phyloP scores from a whole-genome alignment of 2,113 vertebrate genomes.

The Microcebus lehilahytsara region DNA sequence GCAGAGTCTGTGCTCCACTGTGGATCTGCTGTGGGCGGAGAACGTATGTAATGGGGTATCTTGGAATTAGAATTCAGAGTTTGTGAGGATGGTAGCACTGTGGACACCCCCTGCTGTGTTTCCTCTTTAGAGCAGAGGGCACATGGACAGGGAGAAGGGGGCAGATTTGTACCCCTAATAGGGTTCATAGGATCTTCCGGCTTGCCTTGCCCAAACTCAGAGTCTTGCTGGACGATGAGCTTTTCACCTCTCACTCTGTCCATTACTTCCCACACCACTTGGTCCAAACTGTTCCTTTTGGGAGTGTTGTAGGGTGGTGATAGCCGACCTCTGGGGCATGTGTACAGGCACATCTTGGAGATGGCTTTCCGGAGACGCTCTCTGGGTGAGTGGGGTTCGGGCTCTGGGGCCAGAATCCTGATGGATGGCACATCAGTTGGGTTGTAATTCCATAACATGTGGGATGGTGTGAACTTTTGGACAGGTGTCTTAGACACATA shows the following conservation, averaged over 20 bases:
- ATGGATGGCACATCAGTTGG: constrained; percentile 74
- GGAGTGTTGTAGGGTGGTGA: constrained; percentile 58
- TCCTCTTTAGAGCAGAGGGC: not conserved
- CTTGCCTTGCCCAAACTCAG: not conserved
- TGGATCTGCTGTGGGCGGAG: not conserved
- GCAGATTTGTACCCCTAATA: not conserved
- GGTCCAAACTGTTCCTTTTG: constrained; percentile 78
- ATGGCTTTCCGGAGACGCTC: constrained; percentile 91
- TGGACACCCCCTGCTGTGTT: accelerated
- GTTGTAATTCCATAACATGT: constrained; percentile 83
- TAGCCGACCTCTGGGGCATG: constrained; percentile 65
- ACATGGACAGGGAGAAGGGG: not conserved
- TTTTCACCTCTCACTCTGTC: constrained; percentile 70
- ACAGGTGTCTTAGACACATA: constrained; percentile 91
- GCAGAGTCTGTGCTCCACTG: not conserved
- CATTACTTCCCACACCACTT: constrained; percentile 82
- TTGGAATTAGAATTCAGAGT: not conserved
- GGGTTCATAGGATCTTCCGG: not conserved
- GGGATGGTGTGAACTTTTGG: constrained; percentile 88
- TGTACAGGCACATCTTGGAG: constrained; percentile 93
- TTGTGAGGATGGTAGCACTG: not conserved
- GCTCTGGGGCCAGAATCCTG: constrained; percentile 76
- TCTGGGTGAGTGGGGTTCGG: constrained; percentile 84
- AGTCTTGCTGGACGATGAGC: not conserved
- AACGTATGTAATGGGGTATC: not conserved